phyloP scores from a whole-genome alignment of 2,888 invertebrate species.

The Myathropa florea region DNA sequence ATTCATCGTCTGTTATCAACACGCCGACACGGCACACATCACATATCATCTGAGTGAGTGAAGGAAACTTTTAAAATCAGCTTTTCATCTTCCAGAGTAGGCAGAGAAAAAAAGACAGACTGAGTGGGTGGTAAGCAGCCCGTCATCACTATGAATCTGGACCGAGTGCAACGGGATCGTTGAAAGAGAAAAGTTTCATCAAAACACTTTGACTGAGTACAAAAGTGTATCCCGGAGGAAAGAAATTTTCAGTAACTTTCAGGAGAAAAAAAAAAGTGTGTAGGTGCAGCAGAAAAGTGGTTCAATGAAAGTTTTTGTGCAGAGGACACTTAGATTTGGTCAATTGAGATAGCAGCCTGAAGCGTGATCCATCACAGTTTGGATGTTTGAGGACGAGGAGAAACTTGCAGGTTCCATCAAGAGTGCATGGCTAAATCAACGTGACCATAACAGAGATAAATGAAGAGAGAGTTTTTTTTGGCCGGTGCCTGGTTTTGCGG shows the following conservation, averaged over 20 bases:
- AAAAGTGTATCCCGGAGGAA: neutral
- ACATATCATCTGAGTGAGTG: neutral
- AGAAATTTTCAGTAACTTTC: neutral
- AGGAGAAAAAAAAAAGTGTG: neutral
- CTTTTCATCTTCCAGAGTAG: too few relatives aligned
- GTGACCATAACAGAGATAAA: neutral
- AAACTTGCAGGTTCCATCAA: neutral
- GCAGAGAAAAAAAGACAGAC: too few relatives aligned
- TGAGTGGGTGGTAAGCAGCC: too few relatives aligned
- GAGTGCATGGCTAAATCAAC: neutral
- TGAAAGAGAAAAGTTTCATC: neutral
- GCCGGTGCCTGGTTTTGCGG: too few relatives aligned
- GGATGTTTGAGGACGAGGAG: too few relatives aligned
- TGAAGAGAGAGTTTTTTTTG: too few relatives aligned
- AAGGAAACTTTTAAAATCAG: too few relatives aligned
- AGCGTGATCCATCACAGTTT: neutral
- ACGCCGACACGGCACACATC: neutral
- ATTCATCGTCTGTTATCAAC: neutral
- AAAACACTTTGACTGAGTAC: neutral
- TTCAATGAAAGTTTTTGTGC: neutral
- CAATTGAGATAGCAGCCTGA: neutral
- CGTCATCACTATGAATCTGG: too few relatives aligned
- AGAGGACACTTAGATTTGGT: neutral
- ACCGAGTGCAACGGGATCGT: neutral
- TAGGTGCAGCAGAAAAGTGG: neutral